These are phyloP conservation scores for Anoncus sp. DNA, from an alignment of 2,888 invertebrate species.

Conservation along the genomic window DNA sequence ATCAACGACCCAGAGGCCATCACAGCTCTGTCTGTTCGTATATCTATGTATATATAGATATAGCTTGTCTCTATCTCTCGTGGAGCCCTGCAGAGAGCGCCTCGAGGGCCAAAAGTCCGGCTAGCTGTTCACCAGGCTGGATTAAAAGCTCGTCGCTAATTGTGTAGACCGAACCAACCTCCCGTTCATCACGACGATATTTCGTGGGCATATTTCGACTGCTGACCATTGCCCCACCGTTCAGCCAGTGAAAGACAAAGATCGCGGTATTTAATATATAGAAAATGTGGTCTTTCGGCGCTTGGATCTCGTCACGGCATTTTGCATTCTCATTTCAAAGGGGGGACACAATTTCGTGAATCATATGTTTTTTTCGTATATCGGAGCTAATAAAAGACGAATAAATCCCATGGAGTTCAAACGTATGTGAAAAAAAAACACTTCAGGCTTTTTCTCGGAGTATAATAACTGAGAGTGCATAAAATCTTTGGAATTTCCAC, in stretches of 20 bases:
- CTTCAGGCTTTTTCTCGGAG: neutral
- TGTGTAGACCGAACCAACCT: conserved; percentile 44
- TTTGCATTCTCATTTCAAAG: conserved; percentile 54
- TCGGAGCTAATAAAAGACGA: neutral
- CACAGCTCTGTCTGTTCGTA: neutral
- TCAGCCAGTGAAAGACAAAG: conserved; percentile 42
- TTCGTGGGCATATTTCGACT: conserved; percentile 41
- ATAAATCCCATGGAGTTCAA: no score
- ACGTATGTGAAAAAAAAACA: neutral
- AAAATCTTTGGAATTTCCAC: conserved; percentile 44
- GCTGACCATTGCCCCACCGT: conserved; percentile 45
- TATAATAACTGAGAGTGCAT: neutral
- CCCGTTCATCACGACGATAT: conserved; percentile 40
- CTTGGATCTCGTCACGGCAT: conserved; percentile 55
- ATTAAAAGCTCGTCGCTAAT: conserved; percentile 63
- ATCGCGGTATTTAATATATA: conserved; percentile 24
- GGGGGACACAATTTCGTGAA: neutral
- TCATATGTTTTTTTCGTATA: no score
- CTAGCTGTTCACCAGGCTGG: conserved; percentile 56
- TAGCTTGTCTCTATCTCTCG: conserved; percentile 9
- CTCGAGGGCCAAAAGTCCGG: conserved; percentile 30
- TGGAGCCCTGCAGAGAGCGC: conserved; percentile 12
- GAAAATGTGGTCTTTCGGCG: conserved; percentile 1
- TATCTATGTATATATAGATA: neutral
- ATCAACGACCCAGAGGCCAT: conserved; percentile 30